phyloP scores from a whole-genome alignment of 1,140 invertebrate genomes.

The Protaetia brevitarsis region DNA sequence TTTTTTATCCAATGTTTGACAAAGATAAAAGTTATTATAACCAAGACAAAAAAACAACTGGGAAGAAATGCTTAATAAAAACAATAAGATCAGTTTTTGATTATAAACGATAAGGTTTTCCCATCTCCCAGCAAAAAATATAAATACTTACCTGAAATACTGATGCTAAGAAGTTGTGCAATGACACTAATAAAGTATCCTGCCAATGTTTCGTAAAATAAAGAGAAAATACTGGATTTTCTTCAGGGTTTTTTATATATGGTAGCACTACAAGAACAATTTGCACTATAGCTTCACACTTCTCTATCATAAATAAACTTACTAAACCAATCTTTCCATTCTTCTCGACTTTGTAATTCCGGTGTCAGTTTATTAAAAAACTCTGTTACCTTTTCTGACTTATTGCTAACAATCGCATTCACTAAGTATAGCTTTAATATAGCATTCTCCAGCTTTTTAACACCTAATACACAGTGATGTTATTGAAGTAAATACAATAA shows the following conservation, averaged over 20 bases:
- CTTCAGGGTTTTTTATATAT: constrained; percentile 87
- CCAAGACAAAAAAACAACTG: too few relatives aligned
- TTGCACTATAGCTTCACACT: not conserved
- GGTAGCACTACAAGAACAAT: constrained; percentile 70
- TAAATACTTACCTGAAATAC: constrained; percentile 73
- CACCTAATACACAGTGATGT: too few relatives aligned
- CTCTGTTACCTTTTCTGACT: constrained; percentile 81
- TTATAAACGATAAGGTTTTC: too few relatives aligned
- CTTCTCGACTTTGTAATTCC: constrained; percentile 82
- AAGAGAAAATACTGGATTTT: constrained; percentile 80
- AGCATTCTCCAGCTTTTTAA: constrained; percentile 85
- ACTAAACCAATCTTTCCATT: constrained; percentile 99
- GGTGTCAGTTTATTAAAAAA: constrained; percentile 88
- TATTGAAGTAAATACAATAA: constrained; percentile 15
- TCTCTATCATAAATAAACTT: constrained; percentile 46
- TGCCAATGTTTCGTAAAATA: constrained; percentile 94
- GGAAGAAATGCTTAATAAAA: too few relatives aligned
- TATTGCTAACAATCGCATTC: constrained; percentile 76
- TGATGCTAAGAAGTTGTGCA: constrained; percentile 91
- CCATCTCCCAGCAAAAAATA: too few relatives aligned
- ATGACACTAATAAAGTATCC: constrained; percentile 87
- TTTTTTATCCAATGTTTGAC: too few relatives aligned
- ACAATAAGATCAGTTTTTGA: too few relatives aligned
- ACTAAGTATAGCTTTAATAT: constrained; percentile 88
- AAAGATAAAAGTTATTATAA: too few relatives aligned